Evolutionary conservation across 2,888 invertebrate species (phyloP).

Genomic region (Lithodes maja): DNA sequence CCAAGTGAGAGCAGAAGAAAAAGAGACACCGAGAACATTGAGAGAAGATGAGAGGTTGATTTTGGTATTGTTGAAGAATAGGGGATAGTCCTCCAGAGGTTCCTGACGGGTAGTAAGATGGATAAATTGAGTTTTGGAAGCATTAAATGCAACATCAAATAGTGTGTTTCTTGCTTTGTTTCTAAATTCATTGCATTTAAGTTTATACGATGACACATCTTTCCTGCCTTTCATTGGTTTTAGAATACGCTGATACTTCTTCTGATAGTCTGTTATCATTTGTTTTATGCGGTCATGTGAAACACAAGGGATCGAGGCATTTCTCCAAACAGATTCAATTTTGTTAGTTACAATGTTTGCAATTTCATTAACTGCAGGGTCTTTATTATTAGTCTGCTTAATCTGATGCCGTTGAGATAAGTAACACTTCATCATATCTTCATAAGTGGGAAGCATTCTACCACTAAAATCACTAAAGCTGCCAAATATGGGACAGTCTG

Average conservation of each 20-base stretch:
- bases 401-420: not conserved
- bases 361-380: not conserved
- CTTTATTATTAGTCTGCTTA: not conserved
- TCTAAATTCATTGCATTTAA: not conserved
- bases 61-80: no score
- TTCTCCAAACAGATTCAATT: not conserved
- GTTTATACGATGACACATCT: not conserved
- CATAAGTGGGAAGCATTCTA: constrained; percentile 1
- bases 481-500: not conserved
- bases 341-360: not conserved
- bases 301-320: not conserved
- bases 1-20: no score
- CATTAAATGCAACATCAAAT: not conserved
- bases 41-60: no score
- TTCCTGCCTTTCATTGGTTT: not conserved
- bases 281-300: not conserved
- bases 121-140: no score
- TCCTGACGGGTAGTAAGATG: no score
- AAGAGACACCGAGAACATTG: no score
- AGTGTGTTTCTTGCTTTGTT: not conserved
- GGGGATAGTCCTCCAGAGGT: no score
- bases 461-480: not conserved
- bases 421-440: not conserved
- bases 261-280: not conserved
- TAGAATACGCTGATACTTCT: not conserved